Base-by-base conservation (phyloP, 2,888 invertebrate species). In the Cheilosia impressa region DNA sequence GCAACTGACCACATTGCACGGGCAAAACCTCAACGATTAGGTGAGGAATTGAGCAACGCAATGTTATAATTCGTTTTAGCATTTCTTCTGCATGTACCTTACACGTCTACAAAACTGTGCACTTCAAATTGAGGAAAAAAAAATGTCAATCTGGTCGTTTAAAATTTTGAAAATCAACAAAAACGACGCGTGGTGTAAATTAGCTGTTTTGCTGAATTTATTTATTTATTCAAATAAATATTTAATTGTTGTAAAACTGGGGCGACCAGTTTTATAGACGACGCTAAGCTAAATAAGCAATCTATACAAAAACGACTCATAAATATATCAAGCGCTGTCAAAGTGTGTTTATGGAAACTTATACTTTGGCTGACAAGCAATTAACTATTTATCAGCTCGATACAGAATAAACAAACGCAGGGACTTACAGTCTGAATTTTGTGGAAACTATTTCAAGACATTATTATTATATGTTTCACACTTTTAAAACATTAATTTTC, bases 21-120 rank as follows among this genome's bases (percentile, higher is more conserved):
- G 15, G 6, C 10, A 52, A 52, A 22, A 22, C 10, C 10, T 24
- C 22, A 15, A 19, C 10, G 24, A 52, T 52, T 13, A 15, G 9
- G 52, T 52, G 52, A 52, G 52, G 9, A 19, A 10, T 22, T 52
- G 52, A 52, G 52, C 22, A 24, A 50, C 19, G 17, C 13, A 17
- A 62, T 62, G 45, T 13, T 62, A 31, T 62, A 62, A 62, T 45
- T 45, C 17, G n/a, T 62, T 47, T 27, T 47, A 41, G 4, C n/a
- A 24, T 43, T 41, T 41, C 60, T 24, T 43, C n/a, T 43, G 24
- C 6, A 24, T 5, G 10, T 13, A 7, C 31, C 9, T 2, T 19
- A 2, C 2, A 19, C 19, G n/a, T 9, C 2, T 9, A 1, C 9
- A 31, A 2, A 31, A 31, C 7, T 31, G 31, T 2, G 31, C 31